Percentiles rank a stretch among this genome's conserved stretches.
phyloP scores from a whole-genome alignment of 2,797 vertebrate genomes.

The Dipus sagitta region DNA sequence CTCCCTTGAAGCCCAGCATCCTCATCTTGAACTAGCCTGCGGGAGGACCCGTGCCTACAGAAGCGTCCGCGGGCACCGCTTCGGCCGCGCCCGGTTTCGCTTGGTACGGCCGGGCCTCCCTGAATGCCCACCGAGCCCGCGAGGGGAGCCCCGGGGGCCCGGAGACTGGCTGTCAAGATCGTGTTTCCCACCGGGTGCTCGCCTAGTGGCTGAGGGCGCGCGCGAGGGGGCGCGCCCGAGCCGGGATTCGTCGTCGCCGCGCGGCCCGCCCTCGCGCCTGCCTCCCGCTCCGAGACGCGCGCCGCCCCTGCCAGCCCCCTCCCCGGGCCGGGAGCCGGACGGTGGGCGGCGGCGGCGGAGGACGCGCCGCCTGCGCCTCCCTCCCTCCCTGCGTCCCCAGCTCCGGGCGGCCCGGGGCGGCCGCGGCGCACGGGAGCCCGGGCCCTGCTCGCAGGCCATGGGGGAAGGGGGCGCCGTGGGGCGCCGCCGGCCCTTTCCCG shows the following conservation, averaged over 20 bases:
- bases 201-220: conserved; percentile 16
- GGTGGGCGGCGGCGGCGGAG: conserved; percentile 67
- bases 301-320: conserved; percentile 68
- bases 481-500: conserved; percentile 85
- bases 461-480: conserved; percentile 87
- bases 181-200: neutral
- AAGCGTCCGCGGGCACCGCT: neutral
- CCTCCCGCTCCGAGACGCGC: conserved; percentile 23
- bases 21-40: neutral
- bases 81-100: neutral
- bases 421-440: conserved; percentile 60
- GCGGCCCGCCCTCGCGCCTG: neutral
- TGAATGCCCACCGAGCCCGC: neutral
- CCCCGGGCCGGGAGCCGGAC: conserved; percentile 80
- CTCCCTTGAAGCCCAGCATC: neutral
- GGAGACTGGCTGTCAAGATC: neutral
- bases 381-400: conserved; percentile 89
- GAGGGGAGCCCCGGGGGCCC: neutral
- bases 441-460: conserved; percentile 87
- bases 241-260: conserved; percentile 49
- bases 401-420: conserved; percentile 72
- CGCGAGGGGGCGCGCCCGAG: conserved; percentile 77
- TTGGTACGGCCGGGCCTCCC: neutral
- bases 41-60: neutral
- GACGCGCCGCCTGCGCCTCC: conserved; percentile 64